phyloP scores from a whole-genome alignment of 2,797 vertebrate genomes.

The Rachycentron canadum region DNA sequence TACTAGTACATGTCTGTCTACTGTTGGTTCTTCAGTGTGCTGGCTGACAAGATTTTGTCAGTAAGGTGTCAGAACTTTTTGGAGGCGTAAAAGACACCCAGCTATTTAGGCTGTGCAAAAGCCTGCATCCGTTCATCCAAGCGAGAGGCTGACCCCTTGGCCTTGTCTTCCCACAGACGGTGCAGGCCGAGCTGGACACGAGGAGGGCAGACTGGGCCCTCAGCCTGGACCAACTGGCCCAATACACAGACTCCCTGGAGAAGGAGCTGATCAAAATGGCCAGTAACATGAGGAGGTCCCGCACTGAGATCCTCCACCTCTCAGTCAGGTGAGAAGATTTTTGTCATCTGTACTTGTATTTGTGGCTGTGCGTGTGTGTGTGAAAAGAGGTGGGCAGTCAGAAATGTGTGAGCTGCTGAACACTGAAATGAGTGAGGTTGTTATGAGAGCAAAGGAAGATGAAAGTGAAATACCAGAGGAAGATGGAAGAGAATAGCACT shows the following conservation, averaged over 20 bases:
- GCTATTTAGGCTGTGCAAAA: slow-evolving; percentile 2
- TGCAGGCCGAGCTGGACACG: slow-evolving; percentile 80
- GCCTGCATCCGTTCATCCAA: slow-evolving; percentile 12
- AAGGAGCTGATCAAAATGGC: slow-evolving; percentile 89
- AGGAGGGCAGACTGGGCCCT: slow-evolving; percentile 84
- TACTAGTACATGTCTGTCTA: background rate
- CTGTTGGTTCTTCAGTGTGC: background rate
- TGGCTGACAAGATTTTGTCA: slow-evolving; percentile 21
- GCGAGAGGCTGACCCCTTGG: slow-evolving; percentile 54
- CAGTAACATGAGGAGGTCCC: slow-evolving; percentile 88
- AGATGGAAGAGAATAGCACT: slow-evolving; percentile 2
- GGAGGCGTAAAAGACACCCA: slow-evolving; percentile 2
- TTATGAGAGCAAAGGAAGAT: slow-evolving; percentile 12
- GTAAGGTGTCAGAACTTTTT: slow-evolving; percentile 43
- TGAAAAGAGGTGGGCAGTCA: slow-evolving; percentile 13
- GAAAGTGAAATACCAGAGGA: slow-evolving; percentile 12
- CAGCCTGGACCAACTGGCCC: slow-evolving; percentile 87
- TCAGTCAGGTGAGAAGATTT: slow-evolving; percentile 87
- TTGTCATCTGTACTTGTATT: background rate
- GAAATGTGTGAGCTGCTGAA: slow-evolving; percentile 21
- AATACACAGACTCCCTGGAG: slow-evolving; percentile 88
- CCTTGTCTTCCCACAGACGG: slow-evolving; percentile 61
- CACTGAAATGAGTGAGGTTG: slow-evolving; percentile 19
- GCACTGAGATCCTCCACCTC: slow-evolving; percentile 89
- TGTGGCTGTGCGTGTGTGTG: background rate